Evolutionary conservation across 2,113 vertebrate species (phyloP).

Genomic region (Myrmecophaga tridactyla): DNA sequence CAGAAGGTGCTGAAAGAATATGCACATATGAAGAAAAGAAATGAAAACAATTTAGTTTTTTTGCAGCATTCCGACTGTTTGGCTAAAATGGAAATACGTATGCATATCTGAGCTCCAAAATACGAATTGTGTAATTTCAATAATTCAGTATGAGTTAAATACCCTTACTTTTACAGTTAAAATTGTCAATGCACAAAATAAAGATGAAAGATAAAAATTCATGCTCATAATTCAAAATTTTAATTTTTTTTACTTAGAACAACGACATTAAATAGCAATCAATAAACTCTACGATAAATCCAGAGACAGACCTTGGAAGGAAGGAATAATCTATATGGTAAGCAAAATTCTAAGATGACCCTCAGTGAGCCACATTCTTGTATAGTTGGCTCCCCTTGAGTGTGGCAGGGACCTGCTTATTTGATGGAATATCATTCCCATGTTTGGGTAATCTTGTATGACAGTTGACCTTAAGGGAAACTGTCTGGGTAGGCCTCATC

Average conservation of each 20-base stretch:
- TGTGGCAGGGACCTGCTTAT: not conserved
- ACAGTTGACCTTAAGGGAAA: not conserved
- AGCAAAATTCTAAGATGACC: not conserved
- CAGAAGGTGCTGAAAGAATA: not conserved
- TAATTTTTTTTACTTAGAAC: too few species aligned
- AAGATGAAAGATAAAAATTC: not conserved
- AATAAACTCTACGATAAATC: not conserved
- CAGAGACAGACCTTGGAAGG: not conserved
- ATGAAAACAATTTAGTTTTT: not conserved
- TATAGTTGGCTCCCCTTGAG: not conserved
- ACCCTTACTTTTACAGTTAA: not conserved
- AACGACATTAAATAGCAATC: too few species aligned
- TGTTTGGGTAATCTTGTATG: not conserved
- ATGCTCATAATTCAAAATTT: not conserved
- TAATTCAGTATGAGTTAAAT: not conserved
- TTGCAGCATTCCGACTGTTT: not conserved
- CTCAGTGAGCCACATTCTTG: not conserved
- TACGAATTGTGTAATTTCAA: not conserved
- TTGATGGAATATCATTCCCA: not conserved
- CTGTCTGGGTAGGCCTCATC: not conserved
- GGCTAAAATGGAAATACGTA: not conserved
- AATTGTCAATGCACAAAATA: not conserved
- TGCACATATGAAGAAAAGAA: not conserved
- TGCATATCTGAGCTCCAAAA: not conserved
- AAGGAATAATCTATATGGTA: not conserved